A percentile compares a stretch with the other conserved stretches of the same genome.
phyloP scores from a whole-genome alignment of 2,113 vertebrate species.

The Megaceryle maxima region DNA sequence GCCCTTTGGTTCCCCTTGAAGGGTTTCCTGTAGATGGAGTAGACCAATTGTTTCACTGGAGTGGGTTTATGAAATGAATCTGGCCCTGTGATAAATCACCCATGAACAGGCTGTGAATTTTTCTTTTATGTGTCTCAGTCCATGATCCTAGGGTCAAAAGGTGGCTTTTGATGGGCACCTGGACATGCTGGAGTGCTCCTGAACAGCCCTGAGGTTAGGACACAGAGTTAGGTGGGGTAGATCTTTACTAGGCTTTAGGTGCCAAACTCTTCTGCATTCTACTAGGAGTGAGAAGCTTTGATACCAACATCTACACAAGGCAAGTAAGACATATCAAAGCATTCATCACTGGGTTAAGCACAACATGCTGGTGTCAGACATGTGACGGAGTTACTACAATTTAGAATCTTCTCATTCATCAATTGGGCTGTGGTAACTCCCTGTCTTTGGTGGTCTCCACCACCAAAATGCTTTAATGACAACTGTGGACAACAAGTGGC shows the following conservation, averaged over 20 bases:
- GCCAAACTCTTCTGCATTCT: fast-evolving
- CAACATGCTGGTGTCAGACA: not conserved
- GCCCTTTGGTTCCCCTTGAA: not conserved
- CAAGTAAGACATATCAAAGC: not conserved
- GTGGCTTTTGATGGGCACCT: not conserved
- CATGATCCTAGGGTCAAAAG: not conserved
- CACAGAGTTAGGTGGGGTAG: not conserved
- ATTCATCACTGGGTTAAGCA: not conserved
- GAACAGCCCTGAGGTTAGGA: not conserved
- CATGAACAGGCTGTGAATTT: not conserved
- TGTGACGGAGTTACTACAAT: not conserved
- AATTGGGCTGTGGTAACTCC: not conserved
- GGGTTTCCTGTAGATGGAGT: not conserved
- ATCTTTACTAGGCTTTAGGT: not conserved
- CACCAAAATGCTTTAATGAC: not conserved
- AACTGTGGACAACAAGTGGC: too few relatives aligned
- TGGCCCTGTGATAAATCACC: not conserved
- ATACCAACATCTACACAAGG: too few relatives aligned
- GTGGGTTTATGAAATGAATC: not conserved
- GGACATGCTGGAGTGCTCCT: not conserved
- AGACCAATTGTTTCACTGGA: not conserved
- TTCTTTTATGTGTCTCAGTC: not conserved
- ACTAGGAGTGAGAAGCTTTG: not conserved
- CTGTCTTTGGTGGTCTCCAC: not conserved
- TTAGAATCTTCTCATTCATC: not conserved